Evolutionary conservation across 2,797 vertebrate genomes (phyloP).

Genomic region (Anniella stebbinsi): DNA sequence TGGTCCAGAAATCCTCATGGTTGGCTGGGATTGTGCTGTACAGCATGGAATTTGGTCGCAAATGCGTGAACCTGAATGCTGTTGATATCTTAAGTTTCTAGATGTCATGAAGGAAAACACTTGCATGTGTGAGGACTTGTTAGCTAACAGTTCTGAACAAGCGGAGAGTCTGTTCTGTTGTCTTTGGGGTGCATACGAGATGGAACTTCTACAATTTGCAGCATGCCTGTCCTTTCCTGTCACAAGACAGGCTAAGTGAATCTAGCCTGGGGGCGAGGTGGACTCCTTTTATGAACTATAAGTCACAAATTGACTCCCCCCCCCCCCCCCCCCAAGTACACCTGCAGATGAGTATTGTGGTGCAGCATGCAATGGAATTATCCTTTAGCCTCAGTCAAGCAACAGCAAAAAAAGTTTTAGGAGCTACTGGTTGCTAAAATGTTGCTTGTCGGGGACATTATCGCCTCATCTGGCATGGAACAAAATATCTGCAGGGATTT

Average conservation of each 20-base stretch:
- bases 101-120: background rate
- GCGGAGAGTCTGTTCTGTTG: background rate
- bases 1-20: background rate
- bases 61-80: background rate
- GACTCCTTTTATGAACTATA: background rate
- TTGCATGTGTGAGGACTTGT: background rate
- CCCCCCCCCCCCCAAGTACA: background rate
- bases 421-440: background rate
- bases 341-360: background rate
- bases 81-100: background rate
- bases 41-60: background rate
- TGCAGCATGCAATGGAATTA: background rate
- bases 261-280: background rate
- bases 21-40: background rate
- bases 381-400: background rate
- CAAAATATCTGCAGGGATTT: background rate
- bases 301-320: no score
- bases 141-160: background rate
- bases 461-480: slow-evolving; percentile 5
- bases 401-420: background rate
- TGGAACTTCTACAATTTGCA: background rate
- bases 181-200: background rate
- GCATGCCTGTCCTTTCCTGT: background rate
- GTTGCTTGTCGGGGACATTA: background rate
- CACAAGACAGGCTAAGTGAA: background rate